Conservation (phyloP, 2,888 invertebrate species). For the Neria commutata region DNA sequence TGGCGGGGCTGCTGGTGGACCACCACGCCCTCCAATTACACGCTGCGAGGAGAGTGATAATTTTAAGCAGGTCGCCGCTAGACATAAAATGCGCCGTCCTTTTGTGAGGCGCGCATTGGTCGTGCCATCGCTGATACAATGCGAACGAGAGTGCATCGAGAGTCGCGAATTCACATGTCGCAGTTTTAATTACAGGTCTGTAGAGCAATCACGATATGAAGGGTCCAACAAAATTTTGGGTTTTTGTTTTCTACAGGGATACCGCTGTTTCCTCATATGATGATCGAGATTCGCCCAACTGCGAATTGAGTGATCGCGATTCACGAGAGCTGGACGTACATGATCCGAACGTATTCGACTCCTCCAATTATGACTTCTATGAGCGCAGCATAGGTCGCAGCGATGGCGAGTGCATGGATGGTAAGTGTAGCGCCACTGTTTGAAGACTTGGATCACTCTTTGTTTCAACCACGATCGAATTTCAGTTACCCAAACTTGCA, state of each 20-base stretch:
- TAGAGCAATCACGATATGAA: not conserved
- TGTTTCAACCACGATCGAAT: too few species aligned
- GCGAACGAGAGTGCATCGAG: slow-evolving; percentile 84
- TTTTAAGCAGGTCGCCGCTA: slow-evolving; percentile 80
- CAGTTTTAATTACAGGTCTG: slow-evolving; percentile 83
- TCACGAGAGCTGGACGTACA: slow-evolving; percentile 82
- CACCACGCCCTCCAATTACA: slow-evolving; percentile 62
- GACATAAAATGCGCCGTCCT: slow-evolving; percentile 79
- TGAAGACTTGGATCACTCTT: not conserved
- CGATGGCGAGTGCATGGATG: slow-evolving; percentile 82
- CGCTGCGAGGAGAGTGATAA: slow-evolving; percentile 82
- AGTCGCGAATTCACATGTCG: slow-evolving; percentile 83
- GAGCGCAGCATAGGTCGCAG: slow-evolving; percentile 77
- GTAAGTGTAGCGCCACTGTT: slow-evolving; percentile 63
- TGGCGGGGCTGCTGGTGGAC: slow-evolving; percentile 56
- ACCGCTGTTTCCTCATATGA: slow-evolving; percentile 66
- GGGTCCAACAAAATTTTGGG: not conserved
- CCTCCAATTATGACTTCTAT: slow-evolving; percentile 84
- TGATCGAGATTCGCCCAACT: slow-evolving; percentile 71
- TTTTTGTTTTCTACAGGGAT: slow-evolving; percentile 61
- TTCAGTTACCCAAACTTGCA: slow-evolving; percentile 86
- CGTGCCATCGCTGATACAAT: slow-evolving; percentile 76
- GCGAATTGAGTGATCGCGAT: slow-evolving; percentile 87
- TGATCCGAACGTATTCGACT: slow-evolving; percentile 85
- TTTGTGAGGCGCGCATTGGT: slow-evolving; percentile 77